Conservation (phyloP, 1,140 invertebrate species). For the Zaprionus inermis region DNA sequence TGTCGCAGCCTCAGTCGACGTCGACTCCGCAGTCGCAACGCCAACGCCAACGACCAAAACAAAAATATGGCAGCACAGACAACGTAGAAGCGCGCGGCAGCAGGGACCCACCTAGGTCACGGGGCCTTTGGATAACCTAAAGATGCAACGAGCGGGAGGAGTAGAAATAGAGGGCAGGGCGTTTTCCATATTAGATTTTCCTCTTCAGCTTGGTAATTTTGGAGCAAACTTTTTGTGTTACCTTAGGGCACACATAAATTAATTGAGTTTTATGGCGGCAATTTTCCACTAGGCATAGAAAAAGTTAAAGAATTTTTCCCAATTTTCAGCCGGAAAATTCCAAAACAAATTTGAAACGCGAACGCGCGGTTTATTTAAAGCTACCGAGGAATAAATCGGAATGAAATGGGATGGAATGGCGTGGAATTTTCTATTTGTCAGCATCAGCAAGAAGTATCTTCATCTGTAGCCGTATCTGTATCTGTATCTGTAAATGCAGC, state of each 20-base stretch:
- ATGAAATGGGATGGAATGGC: slow-evolving; percentile 56
- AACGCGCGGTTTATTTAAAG: slow-evolving; percentile 43
- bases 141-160: background rate
- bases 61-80: background rate
- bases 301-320: slow-evolving; percentile 1
- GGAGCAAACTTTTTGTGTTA: slow-evolving; percentile 52
- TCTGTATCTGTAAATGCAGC: slow-evolving; percentile 27
- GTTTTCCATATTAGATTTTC: background rate
- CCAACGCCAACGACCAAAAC: slow-evolving; percentile 23
- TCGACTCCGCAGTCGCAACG: slow-evolving; percentile 15
- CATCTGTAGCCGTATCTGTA: slow-evolving; percentile 16
- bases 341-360: slow-evolving; percentile 28
- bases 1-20: slow-evolving; percentile 50
- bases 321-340: slow-evolving; percentile 48
- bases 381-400: slow-evolving; percentile 7
- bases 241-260: slow-evolving; percentile 75
- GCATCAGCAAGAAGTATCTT: slow-evolving; percentile 46
- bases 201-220: slow-evolving; percentile 11
- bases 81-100: no score
- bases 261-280: slow-evolving; percentile 75
- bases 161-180: no score
- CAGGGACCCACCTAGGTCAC: background rate
- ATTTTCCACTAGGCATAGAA: slow-evolving; percentile 22
- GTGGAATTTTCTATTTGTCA: slow-evolving; percentile 72
- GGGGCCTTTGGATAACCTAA: slow-evolving; percentile 5